Base-by-base conservation (phyloP, 2,113 vertebrate species). In the Plestiodon gilberti region DNA sequence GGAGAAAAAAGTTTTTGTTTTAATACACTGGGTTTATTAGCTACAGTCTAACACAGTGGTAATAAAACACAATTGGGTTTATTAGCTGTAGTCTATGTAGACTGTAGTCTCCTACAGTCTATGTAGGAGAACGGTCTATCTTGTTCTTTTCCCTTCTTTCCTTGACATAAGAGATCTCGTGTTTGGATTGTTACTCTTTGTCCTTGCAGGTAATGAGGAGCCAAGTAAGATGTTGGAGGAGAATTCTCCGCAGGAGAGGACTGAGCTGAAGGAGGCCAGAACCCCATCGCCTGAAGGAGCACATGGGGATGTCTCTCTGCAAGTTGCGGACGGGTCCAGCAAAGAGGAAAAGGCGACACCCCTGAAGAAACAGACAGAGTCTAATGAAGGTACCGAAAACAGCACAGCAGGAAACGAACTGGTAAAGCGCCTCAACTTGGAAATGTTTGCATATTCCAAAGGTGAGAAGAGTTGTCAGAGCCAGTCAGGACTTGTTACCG, bases 381-480 rank as follows among this genome's bases (percentile, higher is more conserved):
- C 57, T 4, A 14, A 3, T 2, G 33, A 38, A 28, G 57, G 35
- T 5, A 9, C n/a, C 8, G 61, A 30, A 4, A 38, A 64, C 7
- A 33, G 43, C 17, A 5, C 18, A 10, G 28, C 18, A 7, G 20
- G 2, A 13, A 82, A 70, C 20, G 48, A 55, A 76, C 69, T 38
- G 0, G 18, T 17, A 13, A 40, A 69, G 8, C 64, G 80, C 4
- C 43, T 62, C 1, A 62, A 6, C 7, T 15, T 61, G 35, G 57
- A 23, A 62, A 48, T 40, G 17, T 74, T 74, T 83, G 80, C 57
- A 0, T 75, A 83, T 43, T 75, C 35, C 35, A 83, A 83, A 83
- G 20, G 28, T 10, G 38, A 18, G 9, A 55, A 48, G 25, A 2
- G 28, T 2, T 18, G 23, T 84, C 38, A 6, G 18, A 28, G 65